phyloP scores from a whole-genome alignment of 2,888 invertebrate species.

The Cinara cedri region DNA sequence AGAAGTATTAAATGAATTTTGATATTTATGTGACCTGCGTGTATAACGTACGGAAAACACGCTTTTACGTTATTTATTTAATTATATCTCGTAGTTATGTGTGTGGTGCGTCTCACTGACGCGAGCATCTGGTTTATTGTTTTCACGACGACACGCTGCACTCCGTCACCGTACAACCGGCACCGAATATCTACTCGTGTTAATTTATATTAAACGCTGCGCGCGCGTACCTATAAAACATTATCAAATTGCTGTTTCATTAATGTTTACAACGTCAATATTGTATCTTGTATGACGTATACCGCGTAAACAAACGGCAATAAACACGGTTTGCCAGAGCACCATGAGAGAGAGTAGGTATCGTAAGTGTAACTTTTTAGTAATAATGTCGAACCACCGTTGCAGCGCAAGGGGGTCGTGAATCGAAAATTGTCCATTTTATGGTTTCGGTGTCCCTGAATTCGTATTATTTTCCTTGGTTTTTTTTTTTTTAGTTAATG shows the following conservation, averaged over 20 bases:
- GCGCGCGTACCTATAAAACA: background rate
- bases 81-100: background rate
- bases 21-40: background rate
- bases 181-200: conserved; percentile 8
- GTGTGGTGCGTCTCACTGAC: background rate
- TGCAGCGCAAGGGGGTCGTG: too few species aligned
- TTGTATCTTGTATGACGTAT: background rate
- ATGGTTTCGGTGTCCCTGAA: too few species aligned
- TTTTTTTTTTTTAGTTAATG: too few species aligned
- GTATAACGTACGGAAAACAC: background rate
- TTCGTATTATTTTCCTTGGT: too few species aligned
- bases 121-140: conserved; percentile 25
- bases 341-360: too few species aligned
- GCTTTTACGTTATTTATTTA: background rate
- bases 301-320: background rate
- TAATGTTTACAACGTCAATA: conserved; percentile 22
- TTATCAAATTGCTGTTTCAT: background rate
- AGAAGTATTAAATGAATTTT: too few species aligned
- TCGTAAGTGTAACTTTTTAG: too few species aligned
- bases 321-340: background rate
- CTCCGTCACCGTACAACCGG: too few species aligned
- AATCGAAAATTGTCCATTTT: too few species aligned
- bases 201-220: background rate
- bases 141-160: conserved; percentile 12
- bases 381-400: too few species aligned